phyloP scores from a whole-genome alignment of 1,140 invertebrate genomes.

The Saxidomus purpurata region DNA sequence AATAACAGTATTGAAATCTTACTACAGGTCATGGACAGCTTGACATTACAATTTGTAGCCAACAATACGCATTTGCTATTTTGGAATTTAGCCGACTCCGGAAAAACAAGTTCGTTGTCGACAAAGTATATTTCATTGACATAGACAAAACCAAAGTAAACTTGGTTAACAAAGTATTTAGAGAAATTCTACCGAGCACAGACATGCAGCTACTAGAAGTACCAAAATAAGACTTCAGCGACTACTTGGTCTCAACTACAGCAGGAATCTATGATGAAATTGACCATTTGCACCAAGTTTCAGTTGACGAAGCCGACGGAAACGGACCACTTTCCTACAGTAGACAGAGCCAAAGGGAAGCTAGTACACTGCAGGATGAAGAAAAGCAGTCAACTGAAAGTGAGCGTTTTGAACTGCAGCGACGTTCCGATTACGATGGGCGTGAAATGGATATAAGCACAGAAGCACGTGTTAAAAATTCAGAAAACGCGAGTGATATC shows the following conservation, averaged over 20 bases:
- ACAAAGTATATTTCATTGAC: not conserved
- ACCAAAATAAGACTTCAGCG: not conserved
- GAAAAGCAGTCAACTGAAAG: too few relatives aligned
- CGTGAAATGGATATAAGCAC: too few relatives aligned
- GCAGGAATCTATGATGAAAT: not conserved
- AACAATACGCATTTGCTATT: not conserved
- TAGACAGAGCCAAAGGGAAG: not conserved
- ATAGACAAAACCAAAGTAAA: not conserved
- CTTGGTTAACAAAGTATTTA: not conserved
- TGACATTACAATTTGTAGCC: not conserved
- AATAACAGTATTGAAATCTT: too few relatives aligned
- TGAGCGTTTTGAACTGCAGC: too few relatives aligned
- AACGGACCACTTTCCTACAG: not conserved
- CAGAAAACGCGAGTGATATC: too few relatives aligned
- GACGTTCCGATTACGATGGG: too few relatives aligned
- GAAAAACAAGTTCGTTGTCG: not conserved
- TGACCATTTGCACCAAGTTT: not conserved
- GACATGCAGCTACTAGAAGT: not conserved
- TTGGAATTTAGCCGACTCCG: not conserved
- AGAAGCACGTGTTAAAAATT: too few relatives aligned
- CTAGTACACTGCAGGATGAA: too few relatives aligned
- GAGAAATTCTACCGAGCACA: not conserved
- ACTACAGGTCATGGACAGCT: conserved; percentile 2
- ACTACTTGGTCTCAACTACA: not conserved
- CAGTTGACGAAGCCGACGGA: not conserved